Percentiles rank a stretch among this genome's conserved stretches.
phyloP scores from a whole-genome alignment of 1,140 invertebrate genomes.

The Acromyrmex echinatior region DNA sequence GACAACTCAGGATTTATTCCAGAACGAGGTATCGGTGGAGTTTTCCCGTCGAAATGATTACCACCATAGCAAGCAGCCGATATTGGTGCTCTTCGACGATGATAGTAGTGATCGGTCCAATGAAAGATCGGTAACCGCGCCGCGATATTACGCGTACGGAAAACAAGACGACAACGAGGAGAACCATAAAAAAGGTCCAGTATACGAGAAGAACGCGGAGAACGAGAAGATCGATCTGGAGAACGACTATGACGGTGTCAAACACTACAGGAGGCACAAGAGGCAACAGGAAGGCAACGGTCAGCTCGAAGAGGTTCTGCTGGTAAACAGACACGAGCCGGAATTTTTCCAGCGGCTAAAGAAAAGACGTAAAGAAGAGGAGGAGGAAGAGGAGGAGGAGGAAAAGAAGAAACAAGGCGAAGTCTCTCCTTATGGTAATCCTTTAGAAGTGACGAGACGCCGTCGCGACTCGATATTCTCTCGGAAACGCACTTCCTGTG shows the following conservation, averaged over 20 bases:
- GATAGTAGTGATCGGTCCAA: constrained; percentile 58
- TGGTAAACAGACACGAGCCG: constrained; percentile 33
- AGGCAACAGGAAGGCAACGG: constrained; percentile 1
- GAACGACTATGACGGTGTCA: constrained; percentile 26
- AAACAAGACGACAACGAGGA: background rate
- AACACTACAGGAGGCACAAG: background rate
- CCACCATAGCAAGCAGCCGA: constrained; percentile 81
- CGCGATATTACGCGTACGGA: constrained; percentile 65
- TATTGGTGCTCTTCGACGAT: constrained; percentile 83
- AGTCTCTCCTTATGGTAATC: background rate
- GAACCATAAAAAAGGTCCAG: constrained; percentile 56
- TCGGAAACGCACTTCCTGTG: constrained; percentile 20
- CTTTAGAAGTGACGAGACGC: background rate
- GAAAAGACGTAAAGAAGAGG: constrained; percentile 16
- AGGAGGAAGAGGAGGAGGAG: background rate
- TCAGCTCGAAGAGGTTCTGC: constrained; percentile 65
- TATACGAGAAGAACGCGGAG: constrained; percentile 6
- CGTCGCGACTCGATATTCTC: constrained; percentile 12
- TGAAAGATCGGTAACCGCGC: constrained; percentile 16
- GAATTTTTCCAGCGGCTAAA: constrained; percentile 74
- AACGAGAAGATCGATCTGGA: constrained; percentile 53
- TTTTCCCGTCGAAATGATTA: constrained; percentile 76
- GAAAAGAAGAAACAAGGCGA: background rate
- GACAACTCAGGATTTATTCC: constrained; percentile 77
- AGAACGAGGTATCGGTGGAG: constrained; percentile 76